These are phyloP conservation scores for Salminus brasiliensis DNA, from an alignment of 2,113 vertebrate genomes.

Conservation along the genomic window DNA sequence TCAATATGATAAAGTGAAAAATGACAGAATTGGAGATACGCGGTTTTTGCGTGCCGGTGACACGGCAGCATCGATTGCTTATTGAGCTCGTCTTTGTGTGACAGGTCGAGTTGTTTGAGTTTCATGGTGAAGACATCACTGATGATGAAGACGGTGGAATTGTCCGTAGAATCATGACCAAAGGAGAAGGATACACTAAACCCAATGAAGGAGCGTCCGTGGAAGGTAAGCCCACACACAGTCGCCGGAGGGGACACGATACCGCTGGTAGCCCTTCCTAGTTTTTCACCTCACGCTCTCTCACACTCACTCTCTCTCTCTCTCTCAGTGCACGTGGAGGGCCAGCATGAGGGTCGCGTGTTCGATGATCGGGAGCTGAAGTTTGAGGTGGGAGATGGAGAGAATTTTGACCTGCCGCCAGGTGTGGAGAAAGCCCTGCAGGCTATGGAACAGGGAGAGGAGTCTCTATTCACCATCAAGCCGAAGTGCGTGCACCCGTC, in stretches of 20 bases:
- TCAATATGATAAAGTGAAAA: too few species aligned
- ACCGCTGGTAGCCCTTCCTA: too few species aligned
- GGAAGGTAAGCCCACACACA: conserved; percentile 78
- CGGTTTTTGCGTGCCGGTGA: too few species aligned
- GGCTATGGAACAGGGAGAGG: conserved; percentile 93
- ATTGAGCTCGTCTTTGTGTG: conserved; percentile 3
- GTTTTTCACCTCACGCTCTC: background rate
- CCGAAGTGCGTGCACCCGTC: conserved; percentile 78
- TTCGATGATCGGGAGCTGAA: conserved; percentile 89
- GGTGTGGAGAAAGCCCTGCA: conserved; percentile 91
- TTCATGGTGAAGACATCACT: conserved; percentile 91
- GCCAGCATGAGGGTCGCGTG: conserved; percentile 73
- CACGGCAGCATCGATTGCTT: background rate
- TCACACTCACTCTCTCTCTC: background rate
- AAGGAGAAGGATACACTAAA: conserved; percentile 90
- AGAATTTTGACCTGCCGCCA: conserved; percentile 81
- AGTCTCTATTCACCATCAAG: conserved; percentile 85
- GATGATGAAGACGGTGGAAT: conserved; percentile 93
- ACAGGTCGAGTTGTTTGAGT: conserved; percentile 94
- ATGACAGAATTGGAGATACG: too few species aligned
- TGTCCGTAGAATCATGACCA: conserved; percentile 85
- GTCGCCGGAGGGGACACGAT: background rate
- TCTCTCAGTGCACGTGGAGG: conserved; percentile 83
- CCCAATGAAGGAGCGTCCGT: conserved; percentile 92
- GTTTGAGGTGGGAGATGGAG: conserved; percentile 92